Percentiles rank a stretch among this genome's conserved stretches.
phyloP scores from a whole-genome alignment of 1,140 invertebrate species.

The Aphaenogaster ashmeadi region DNA sequence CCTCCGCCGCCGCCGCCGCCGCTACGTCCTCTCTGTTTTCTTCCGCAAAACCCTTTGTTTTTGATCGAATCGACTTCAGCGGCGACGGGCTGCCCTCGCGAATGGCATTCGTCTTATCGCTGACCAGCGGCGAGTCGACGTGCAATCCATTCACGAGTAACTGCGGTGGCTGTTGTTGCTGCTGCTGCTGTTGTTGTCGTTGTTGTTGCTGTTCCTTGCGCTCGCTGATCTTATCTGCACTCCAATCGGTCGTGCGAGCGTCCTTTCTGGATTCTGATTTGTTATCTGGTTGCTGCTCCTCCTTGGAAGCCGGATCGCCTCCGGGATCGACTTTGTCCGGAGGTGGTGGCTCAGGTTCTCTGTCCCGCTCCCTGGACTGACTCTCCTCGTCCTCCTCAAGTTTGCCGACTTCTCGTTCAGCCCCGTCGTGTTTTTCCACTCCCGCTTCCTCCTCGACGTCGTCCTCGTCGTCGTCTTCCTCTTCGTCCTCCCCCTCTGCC shows the following conservation, averaged over 20 bases:
- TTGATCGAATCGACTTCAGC: slow-evolving; percentile 56
- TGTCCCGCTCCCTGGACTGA: slow-evolving; percentile 84
- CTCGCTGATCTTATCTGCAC: slow-evolving; percentile 7
- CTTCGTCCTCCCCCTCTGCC: slow-evolving; percentile 60
- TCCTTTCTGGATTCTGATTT: slow-evolving; percentile 49
- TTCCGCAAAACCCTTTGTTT: slow-evolving; percentile 52
- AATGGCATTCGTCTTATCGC: slow-evolving; percentile 55
- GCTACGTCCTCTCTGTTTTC: slow-evolving; percentile 54
- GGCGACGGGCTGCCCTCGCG: slow-evolving; percentile 38
- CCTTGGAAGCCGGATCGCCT: slow-evolving; percentile 58
- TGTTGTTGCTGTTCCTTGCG: slow-evolving; percentile 19
- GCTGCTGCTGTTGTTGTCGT: slow-evolving; percentile 21
- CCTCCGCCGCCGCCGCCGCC: slow-evolving; percentile 29
- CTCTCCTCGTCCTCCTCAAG: slow-evolving; percentile 83
- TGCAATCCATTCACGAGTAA: slow-evolving; percentile 72
- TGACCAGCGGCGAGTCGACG: slow-evolving; percentile 60
- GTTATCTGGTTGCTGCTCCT: slow-evolving; percentile 40
- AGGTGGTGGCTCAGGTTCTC: slow-evolving; percentile 85
- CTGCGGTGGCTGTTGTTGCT: slow-evolving; percentile 33
- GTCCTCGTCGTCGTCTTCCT: slow-evolving; percentile 59
- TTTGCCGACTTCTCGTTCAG: slow-evolving; percentile 68
- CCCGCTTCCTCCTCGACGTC: slow-evolving; percentile 74
- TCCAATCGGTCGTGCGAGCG: slow-evolving; percentile 20
- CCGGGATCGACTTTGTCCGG: slow-evolving; percentile 77
- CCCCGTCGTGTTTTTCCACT: slow-evolving; percentile 47